phyloP scores from a whole-genome alignment of 1,140 invertebrate genomes.

The Nymphalis io region DNA sequence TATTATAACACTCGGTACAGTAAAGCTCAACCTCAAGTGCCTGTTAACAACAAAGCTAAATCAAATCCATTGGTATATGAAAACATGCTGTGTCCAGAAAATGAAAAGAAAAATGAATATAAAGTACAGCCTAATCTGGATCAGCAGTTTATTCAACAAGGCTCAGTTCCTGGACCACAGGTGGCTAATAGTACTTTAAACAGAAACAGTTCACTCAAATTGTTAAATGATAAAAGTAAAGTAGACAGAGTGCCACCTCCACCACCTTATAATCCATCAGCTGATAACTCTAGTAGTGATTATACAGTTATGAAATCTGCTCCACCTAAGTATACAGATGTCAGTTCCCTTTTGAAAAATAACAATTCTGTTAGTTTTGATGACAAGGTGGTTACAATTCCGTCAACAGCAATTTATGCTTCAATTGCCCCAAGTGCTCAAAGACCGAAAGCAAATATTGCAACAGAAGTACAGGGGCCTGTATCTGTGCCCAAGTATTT shows the following conservation, averaged over 20 bases:
- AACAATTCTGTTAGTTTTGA: conserved; percentile 70
- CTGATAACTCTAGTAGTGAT: conserved; percentile 65
- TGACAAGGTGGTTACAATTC: conserved; percentile 74
- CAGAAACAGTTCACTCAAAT: conserved; percentile 56
- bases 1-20: conserved; percentile 82
- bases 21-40: conserved; percentile 87
- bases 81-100: conserved; percentile 74
- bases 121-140: conserved; percentile 58
- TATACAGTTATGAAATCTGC: conserved; percentile 75
- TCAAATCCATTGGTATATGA: conserved; percentile 65
- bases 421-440: conserved; percentile 80
- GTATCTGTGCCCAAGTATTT: conserved; percentile 74
- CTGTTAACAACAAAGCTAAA: conserved; percentile 81
- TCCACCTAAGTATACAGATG: conserved; percentile 73
- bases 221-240: conserved; percentile 62
- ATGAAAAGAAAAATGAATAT: conserved; percentile 69
- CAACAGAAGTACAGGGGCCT: conserved; percentile 73
- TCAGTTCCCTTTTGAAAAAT: conserved; percentile 68
- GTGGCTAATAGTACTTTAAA: conserved; percentile 62
- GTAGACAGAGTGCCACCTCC: conserved; percentile 62
- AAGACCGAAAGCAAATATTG: conserved; percentile 78
- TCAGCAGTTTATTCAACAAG: conserved; percentile 68
- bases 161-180: conserved; percentile 72
- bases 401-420: conserved; percentile 79
- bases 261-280: conserved; percentile 56